phyloP scores from a whole-genome alignment of 2,888 invertebrate genomes.

The Meliscaeva auricollis region DNA sequence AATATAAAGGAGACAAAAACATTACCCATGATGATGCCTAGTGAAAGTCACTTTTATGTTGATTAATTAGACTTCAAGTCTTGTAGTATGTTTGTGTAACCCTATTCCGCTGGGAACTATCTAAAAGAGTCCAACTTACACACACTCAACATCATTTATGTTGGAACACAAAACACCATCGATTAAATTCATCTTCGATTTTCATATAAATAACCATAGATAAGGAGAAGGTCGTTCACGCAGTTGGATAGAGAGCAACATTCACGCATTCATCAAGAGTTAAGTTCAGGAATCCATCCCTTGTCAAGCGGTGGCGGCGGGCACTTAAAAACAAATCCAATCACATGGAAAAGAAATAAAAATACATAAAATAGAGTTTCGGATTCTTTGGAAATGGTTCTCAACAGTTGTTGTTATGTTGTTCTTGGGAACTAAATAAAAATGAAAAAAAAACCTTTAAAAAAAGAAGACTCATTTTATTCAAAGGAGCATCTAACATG shows the following conservation, averaged over 20 bases:
- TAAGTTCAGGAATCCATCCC: slow-evolving; percentile 50
- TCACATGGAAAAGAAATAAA: slow-evolving; percentile 66
- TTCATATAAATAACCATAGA: slow-evolving; percentile 54
- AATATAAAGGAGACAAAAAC: slow-evolving; percentile 33
- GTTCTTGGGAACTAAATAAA: slow-evolving; percentile 67
- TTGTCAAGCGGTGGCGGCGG: slow-evolving; percentile 46
- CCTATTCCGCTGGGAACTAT: slow-evolving; percentile 9
- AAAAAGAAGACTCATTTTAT: slow-evolving; percentile 45
- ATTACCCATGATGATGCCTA: slow-evolving; percentile 38
- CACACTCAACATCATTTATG: not conserved
- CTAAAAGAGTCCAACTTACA: slow-evolving; percentile 3
- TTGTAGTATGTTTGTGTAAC: slow-evolving; percentile 18
- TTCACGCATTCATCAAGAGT: slow-evolving; percentile 27
- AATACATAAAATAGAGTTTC: slow-evolving; percentile 56
- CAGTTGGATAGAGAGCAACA: not conserved
- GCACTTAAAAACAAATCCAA: slow-evolving; percentile 67
- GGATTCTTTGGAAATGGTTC: slow-evolving; percentile 54
- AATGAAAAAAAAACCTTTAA: not conserved
- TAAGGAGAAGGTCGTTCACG: slow-evolving; percentile 38
- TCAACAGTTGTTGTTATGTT: slow-evolving; percentile 34
- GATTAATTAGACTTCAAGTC: slow-evolving; percentile 57
- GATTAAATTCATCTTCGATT: slow-evolving; percentile 55
- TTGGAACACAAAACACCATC: not conserved
- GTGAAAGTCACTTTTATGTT: slow-evolving; percentile 64
- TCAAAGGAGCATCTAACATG: slow-evolving; percentile 54